These are phyloP conservation scores for Tauraco erythrolophus DNA, from an alignment of 2,113 vertebrate genomes.

Conservation along the genomic window DNA sequence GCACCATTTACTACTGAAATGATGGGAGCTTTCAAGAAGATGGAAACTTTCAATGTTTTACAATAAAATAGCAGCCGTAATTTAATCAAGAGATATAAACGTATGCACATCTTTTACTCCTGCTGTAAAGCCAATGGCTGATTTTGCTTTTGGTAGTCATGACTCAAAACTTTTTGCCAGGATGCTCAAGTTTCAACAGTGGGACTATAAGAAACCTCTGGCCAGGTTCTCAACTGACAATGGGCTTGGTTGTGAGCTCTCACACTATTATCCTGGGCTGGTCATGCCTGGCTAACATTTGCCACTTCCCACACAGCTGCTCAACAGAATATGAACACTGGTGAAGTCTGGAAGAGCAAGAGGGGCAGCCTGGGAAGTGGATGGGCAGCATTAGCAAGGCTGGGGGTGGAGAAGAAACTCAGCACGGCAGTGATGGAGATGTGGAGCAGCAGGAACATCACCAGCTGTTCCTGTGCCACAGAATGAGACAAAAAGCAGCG, in stretches of 20 bases:
- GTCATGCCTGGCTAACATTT: neutral
- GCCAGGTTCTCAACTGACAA: neutral
- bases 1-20: neutral
- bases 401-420: neutral
- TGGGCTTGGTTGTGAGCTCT: neutral
- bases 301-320: rapidly evolving
- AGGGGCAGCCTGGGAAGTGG: neutral
- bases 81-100: neutral
- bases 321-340: neutral
- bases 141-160: neutral
- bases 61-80: neutral
- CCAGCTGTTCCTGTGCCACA: neutral
- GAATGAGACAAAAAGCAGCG: neutral
- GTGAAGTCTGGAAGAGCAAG: neutral
- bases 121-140: neutral
- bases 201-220: neutral
- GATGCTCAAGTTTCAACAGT: neutral
- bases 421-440: neutral
- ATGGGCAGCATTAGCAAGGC: neutral
- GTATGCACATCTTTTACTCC: neutral
- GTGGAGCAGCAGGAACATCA: neutral
- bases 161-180: neutral
- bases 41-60: neutral
- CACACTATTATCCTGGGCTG: neutral
- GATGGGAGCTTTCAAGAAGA: neutral